Evolutionary conservation across 2,797 vertebrate species (phyloP).

Genomic region (Nannoperca australis): DNA sequence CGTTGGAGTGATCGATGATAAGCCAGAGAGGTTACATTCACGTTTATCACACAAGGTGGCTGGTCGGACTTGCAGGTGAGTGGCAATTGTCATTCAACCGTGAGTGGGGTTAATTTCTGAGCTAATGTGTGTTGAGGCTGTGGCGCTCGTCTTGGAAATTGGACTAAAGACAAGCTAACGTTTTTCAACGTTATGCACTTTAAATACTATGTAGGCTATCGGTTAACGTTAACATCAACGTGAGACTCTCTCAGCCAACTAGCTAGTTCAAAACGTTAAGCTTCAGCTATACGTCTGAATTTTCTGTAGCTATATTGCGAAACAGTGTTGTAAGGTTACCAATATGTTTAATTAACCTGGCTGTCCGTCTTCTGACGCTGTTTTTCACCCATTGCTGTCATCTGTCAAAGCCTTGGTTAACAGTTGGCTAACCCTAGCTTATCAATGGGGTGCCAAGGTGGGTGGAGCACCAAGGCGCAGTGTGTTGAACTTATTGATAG

Average conservation of each 20-base stretch:
- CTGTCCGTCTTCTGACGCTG: neutral
- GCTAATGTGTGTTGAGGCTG: neutral
- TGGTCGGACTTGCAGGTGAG: conserved; percentile 35
- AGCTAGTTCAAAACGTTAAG: neutral
- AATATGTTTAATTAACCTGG: neutral
- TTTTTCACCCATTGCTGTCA: conserved; percentile 21
- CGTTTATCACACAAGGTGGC: neutral
- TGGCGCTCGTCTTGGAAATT: neutral
- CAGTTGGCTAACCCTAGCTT: conserved; percentile 17
- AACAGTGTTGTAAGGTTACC: neutral
- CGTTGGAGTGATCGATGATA: neutral
- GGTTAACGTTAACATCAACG: neutral
- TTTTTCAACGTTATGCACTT: neutral
- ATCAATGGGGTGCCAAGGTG: conserved; percentile 11
- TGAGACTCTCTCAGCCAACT: neutral
- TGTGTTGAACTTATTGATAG: neutral
- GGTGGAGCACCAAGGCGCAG: conserved; percentile 20
- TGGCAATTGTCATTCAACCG: neutral
- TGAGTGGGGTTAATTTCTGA: neutral
- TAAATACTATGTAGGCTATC: neutral
- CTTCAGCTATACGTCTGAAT: neutral
- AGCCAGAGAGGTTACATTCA: neutral
- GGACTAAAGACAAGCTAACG: neutral
- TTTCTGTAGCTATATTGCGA: neutral
- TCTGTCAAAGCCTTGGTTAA: conserved; percentile 24